phyloP scores from a whole-genome alignment of 2,113 vertebrate genomes.

The Candoia aspera region DNA sequence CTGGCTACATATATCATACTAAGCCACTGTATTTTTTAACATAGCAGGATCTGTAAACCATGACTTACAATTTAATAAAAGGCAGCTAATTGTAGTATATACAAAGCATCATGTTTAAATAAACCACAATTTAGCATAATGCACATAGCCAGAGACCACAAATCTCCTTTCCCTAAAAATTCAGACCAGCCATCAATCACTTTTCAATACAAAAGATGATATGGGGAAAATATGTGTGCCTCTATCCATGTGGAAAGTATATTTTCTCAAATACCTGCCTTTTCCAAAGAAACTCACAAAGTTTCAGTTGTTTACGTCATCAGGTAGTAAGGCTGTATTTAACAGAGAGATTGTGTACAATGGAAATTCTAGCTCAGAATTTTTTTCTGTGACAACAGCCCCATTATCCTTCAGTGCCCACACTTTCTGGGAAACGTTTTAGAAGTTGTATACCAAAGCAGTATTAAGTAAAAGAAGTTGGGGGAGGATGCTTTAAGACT shows the following conservation, averaged over 20 bases:
- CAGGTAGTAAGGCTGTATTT: not conserved
- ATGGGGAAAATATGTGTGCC: not conserved
- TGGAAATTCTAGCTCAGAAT: not conserved
- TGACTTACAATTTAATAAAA: not conserved
- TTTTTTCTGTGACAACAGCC: not conserved
- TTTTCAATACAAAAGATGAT: not conserved
- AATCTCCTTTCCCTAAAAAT: not conserved
- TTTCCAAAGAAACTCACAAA: not conserved
- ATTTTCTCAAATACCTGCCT: not conserved
- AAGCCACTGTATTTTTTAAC: not conserved
- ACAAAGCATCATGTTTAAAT: not conserved
- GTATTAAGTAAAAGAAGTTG: not conserved
- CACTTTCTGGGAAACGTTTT: not conserved
- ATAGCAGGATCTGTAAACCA: not conserved
- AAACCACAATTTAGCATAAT: not conserved
- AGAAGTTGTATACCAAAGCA: not conserved
- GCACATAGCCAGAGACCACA: not conserved
- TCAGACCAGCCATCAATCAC: not conserved
- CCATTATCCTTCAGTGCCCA: not conserved
- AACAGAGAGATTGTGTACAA: not conserved
- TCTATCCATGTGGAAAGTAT: not conserved
- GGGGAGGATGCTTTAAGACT: not conserved
- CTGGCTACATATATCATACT: not conserved
- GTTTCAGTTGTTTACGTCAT: not conserved
- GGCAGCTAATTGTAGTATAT: not conserved